Base-by-base conservation (phyloP, 2,888 invertebrate species). In the Julus scanicus region DNA sequence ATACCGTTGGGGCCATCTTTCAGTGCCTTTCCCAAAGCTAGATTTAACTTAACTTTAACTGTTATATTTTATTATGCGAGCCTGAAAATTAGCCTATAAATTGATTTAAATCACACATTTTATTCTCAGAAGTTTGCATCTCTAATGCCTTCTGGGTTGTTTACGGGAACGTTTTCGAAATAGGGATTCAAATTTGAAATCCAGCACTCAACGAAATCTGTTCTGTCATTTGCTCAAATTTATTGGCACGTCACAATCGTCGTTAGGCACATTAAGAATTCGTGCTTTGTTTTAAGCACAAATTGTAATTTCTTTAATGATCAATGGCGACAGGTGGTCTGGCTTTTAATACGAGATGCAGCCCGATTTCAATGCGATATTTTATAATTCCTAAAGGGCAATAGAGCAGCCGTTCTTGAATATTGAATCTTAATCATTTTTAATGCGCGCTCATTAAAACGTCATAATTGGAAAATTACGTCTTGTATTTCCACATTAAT, bases 291-390 rank as follows among this genome's bases (percentile, higher is more conserved):
- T 80, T 80, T 37, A 20, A 13, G 37, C 37, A 80, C 15, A 80
- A 39, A 80, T 80, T 37, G 80, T 15, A 37, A 37, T 29, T 80
- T 71, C 37, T 37, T 15, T 80, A 80, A 80, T 80, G 80, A 80
- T 29, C 37, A 15, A 37, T 37, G 80, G 80, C 80, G 80, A 80
- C 80, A 80, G 80, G 29, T 80, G 80, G 80, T 80, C 80, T 80
- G 80, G 15, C 37, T 15, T 29, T 29, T 80, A 37, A 37, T 37
- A 39, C 17, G 63, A 20, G 0, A 3, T n/a, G 63, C 20, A 63
- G 20, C n/a, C 8, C 13, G 15, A 37, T 80, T 80, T 80, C 37
- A 37, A 13, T 15, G 80, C 20, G 20, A 20, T 20, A 37, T 80
- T 80, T 71, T 29, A 20, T 29, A 29, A 80, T 39, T 80, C 80